Evolutionary conservation across 1,140 invertebrate species (phyloP).

Genomic region (Drosophila lacteicornis): DNA sequence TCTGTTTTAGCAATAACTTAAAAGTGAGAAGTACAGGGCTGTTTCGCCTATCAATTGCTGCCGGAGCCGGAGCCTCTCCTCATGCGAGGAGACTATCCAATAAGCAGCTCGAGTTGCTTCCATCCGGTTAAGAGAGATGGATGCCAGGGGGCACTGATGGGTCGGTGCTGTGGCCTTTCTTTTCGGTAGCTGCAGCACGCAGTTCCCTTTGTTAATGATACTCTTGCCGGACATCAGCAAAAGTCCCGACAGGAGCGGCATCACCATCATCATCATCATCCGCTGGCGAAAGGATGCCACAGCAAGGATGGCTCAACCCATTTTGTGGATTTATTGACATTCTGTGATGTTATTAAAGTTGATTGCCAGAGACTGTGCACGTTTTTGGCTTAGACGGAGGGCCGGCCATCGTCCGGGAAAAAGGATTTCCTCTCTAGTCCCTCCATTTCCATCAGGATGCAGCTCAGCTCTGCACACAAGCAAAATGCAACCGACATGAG

Average conservation of each 20-base stretch:
- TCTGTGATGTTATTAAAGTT: conserved; percentile 84
- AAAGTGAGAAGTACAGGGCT: conserved; percentile 40
- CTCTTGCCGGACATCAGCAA: conserved; percentile 72
- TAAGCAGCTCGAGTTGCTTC: conserved; percentile 69
- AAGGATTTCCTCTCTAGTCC: conserved; percentile 18
- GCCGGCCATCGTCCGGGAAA: conserved; percentile 24
- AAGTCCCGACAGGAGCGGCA: conserved; percentile 39
- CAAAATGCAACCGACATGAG: conserved; percentile 45
- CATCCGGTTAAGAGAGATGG: conserved; percentile 36
- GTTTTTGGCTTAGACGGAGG: conserved; percentile 76
- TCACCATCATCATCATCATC: conserved; percentile 37
- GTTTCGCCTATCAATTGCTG: conserved; percentile 50
- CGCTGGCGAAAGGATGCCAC: conserved; percentile 45
- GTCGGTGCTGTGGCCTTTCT: conserved; percentile 26
- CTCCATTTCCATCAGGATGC: conserved; percentile 46
- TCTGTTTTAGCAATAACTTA: conserved; percentile 38
- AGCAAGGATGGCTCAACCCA: conserved; percentile 54
- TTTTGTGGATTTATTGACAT: conserved; percentile 84
- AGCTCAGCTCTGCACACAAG: conserved; percentile 28
- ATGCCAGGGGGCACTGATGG: conserved; percentile 7
- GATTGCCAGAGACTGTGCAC: conserved; percentile 80
- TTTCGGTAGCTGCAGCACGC: conserved; percentile 71
- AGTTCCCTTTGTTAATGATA: conserved; percentile 82
- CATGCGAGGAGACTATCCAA: conserved; percentile 39
- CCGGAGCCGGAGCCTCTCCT: conserved; percentile 6